Percentiles rank a stretch among this genome's conserved stretches.
phyloP scores from a whole-genome alignment of 2,113 vertebrate genomes.

The Lepisosteus osseus region DNA sequence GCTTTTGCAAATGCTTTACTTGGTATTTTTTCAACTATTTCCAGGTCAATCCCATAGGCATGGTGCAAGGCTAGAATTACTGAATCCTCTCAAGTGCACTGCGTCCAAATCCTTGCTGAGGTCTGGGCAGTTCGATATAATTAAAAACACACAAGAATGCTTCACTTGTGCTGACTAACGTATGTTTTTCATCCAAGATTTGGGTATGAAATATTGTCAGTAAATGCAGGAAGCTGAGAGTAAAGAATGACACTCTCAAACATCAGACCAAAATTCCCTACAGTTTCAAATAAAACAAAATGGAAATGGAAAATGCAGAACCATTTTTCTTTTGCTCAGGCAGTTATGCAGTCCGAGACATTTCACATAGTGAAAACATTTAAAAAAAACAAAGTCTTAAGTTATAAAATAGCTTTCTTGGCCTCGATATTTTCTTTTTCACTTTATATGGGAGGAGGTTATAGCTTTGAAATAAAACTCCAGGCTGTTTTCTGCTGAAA shows the following conservation, averaged over 20 bases:
- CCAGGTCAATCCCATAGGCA: not conserved
- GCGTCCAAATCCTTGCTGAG: not conserved
- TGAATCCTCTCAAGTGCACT: not conserved
- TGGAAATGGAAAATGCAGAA: not conserved
- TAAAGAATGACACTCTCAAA: constrained; percentile 42
- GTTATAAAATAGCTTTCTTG: too few relatives aligned
- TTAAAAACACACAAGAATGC: not conserved
- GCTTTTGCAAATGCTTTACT: constrained; percentile 17
- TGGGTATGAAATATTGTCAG: constrained; percentile 36
- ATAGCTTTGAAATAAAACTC: too few relatives aligned
- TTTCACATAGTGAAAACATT: not conserved
- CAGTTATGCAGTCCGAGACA: not conserved
- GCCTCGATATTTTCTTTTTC: too few relatives aligned
- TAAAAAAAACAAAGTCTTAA: not conserved
- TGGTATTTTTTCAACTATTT: not conserved
- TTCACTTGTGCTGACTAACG: constrained; percentile 5
- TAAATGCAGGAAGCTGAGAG: constrained; percentile 41
- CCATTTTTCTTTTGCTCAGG: not conserved
- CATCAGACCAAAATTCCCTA: constrained; percentile 47
- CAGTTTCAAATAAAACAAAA: not conserved
- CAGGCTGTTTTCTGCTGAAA: too few relatives aligned
- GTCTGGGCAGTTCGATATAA: not conserved
- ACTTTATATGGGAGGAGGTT: too few relatives aligned
- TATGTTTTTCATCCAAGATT: constrained; percentile 40
- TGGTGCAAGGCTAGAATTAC: not conserved